Base-by-base conservation (phyloP, 2,888 invertebrate species). In the Ashinkailepas kermadecensis region DNA sequence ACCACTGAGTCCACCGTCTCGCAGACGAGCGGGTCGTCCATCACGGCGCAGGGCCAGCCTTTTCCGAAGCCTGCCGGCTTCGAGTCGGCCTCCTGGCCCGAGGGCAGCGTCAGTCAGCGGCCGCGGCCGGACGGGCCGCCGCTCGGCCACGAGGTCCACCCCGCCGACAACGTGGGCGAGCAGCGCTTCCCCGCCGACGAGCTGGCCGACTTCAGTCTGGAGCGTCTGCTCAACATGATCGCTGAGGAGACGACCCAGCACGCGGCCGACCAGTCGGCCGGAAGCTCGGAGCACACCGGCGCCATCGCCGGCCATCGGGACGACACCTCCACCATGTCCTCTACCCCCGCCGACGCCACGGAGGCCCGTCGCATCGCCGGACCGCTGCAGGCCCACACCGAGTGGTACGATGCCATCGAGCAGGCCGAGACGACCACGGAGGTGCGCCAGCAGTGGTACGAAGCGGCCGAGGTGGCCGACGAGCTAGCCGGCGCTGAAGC, bases 141-240 rank as follows among this genome's bases (percentile, higher is more conserved):
- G 39, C 39, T 39, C 39, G 39, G 4, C 39, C 39, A 39, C 39
- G 39, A 39, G 39, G 39, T 39, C 39, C 1, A 39, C 39, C 39
- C 39, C 39, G 39, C 39, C 39, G 39, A 39, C 39, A 39, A 39
- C 39, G 39, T 39, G 39, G 70, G 39, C 7, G 21, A 74, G 56
- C 56, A 21, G 56, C 18, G 12, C 56, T 56, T 56, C 21, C 74
- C 56, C 15, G 8, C 74, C 13, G 74, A 74, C 56, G 74, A 56
- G 9, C 74, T 74, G 21, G 54, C 21, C 56, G 74, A 59, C 15
- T 79, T 58, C 25, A 79, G 79, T 13, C 59, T 79, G 23, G 79
- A 79, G 2, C 11, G 18, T 7, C 79, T 79, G 23, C 79, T 79
- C 15, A 18, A 57, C 13, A 79, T 79, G 79, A 79, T 79, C 58